Base-by-base conservation (phyloP, 2,113 vertebrate species). In the Coracopsis vasa region DNA sequence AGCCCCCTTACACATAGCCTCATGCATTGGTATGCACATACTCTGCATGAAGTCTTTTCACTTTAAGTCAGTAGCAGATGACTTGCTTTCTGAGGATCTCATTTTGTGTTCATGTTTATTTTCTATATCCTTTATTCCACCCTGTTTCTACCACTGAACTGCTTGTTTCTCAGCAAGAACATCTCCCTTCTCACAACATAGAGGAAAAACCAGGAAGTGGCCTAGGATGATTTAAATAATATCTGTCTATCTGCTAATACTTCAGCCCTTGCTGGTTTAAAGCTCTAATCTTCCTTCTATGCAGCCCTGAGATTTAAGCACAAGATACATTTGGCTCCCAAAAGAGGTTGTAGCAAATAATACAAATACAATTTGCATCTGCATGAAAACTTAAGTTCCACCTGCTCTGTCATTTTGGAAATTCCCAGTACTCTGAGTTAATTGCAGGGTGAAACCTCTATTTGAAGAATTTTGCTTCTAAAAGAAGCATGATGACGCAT, bases 401-500 rank as follows among this genome's bases (percentile, higher is more conserved):
- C 67, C 74, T 66, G 45, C 64, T 81, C 75, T 64, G 73, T 80
- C 17, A 0, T 61, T 89, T 64, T 92, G 92, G 88, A 95, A 96
- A 75, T 86, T 93, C 90, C 95, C 92, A 85, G 72, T 74, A 69
- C 75, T 79, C 80, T 77, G 28, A 81, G 48, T 65, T 90, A 94
- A 95, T 95, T 88, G 77, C 83, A 87, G 93, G 51, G 77, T 89
- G 65, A 89, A 96, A 94, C 73, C 86, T 95, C 80, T 89, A 7
- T 92, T 91, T 95, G 89, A 95, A 91, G 61, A 84, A 39, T 92
- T 78, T 83, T 92, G 69, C 80, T 97, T 95, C 91, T 95, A 95
- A 95, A 97, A 95, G 73, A 79, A 78, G 83, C 39, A 16, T 39
- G 77, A 81, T 95, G 92, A 96, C 64, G 75, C 82, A 72, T 88